Evolutionary conservation across 2,888 invertebrate species (phyloP).

Genomic region (Drosophila antonietae): DNA sequence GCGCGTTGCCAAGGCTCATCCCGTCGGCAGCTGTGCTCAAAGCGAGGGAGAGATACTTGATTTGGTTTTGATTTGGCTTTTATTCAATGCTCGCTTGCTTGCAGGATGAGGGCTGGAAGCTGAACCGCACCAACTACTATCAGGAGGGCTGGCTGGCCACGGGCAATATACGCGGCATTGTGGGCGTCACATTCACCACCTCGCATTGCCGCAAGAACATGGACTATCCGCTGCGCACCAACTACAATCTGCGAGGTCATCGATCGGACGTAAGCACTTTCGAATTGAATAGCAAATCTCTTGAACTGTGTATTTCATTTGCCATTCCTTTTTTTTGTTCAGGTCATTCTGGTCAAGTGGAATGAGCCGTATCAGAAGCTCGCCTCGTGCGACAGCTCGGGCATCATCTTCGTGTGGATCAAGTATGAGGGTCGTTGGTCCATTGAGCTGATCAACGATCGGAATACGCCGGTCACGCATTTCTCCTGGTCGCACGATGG

Average conservation of each 20-base stretch:
- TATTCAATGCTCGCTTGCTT: constrained; percentile 38
- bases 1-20: constrained; percentile 53
- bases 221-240: constrained; percentile 94
- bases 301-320: background rate
- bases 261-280: constrained; percentile 91
- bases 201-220: constrained; percentile 95
- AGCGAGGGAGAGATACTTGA: constrained; percentile 24
- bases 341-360: constrained; percentile 98
- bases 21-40: constrained; percentile 26
- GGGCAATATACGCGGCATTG: constrained; percentile 96
- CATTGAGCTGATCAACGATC: constrained; percentile 99
- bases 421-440: constrained; percentile 99
- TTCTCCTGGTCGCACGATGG: constrained; percentile 99
- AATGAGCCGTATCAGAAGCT: constrained; percentile 99
- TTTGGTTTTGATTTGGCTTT: constrained; percentile 32
- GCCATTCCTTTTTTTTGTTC: background rate
- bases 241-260: constrained; percentile 98
- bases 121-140: constrained; percentile 97
- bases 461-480: constrained; percentile 98
- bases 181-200: constrained; percentile 98
- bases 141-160: constrained; percentile 99
- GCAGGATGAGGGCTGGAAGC: constrained; percentile 97
- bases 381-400: constrained; percentile 98
- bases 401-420: constrained; percentile 99
- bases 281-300: background rate